phyloP scores from a whole-genome alignment of 2,113 vertebrate species.

The Tringa solitaria region DNA sequence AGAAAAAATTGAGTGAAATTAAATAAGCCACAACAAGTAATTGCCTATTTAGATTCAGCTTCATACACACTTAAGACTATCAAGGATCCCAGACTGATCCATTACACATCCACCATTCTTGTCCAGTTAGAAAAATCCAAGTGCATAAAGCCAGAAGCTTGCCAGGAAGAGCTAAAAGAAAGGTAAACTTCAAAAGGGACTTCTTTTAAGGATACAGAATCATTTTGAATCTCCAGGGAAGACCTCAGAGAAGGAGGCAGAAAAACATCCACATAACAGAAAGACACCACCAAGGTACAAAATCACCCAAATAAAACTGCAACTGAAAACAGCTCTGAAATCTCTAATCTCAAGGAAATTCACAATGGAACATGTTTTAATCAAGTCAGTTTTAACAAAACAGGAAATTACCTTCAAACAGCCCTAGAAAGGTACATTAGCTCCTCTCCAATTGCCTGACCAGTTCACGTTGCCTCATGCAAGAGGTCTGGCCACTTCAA shows the following conservation, averaged over 20 bases:
- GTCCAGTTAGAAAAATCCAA: background rate
- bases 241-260: background rate
- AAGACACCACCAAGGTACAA: background rate
- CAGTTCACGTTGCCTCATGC: background rate
- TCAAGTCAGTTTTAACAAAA: background rate
- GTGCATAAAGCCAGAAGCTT: background rate
- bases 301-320: background rate
- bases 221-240: background rate
- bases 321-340: background rate
- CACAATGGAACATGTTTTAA: background rate
- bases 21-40: constrained; percentile 14
- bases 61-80: background rate
- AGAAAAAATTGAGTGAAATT: background rate
- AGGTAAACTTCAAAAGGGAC: background rate
- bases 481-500: background rate
- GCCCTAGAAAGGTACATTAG: background rate
- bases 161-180: background rate
- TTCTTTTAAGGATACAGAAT: background rate
- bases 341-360: background rate
- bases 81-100: background rate
- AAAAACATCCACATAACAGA: rapidly evolving
- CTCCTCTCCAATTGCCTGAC: background rate
- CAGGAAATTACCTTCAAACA: background rate
- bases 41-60: constrained; percentile 6
- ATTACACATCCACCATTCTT: background rate